Conservation (phyloP, 2,113 vertebrate genomes). For the Formicarius rufipectus region DNA sequence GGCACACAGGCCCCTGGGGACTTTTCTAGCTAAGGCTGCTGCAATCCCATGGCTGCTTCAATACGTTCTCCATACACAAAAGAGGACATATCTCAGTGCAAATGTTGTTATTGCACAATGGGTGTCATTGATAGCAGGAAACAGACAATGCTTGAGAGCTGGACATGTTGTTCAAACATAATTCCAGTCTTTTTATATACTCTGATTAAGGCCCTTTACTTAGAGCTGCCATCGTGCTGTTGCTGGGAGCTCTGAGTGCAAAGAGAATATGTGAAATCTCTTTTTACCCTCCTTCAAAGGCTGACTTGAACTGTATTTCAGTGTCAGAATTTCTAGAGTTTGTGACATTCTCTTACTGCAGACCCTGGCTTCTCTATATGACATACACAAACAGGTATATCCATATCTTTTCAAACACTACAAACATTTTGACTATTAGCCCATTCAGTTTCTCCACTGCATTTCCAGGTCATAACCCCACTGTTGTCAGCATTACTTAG, state of each 20-base stretch:
- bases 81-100: slow-evolving; percentile 28
- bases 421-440: not conserved
- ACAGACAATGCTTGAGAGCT: slow-evolving; percentile 29
- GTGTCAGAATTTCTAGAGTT: not conserved
- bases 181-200: slow-evolving; percentile 19
- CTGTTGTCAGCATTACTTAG: slow-evolving; percentile 9
- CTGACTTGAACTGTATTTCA: not conserved
- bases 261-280: not conserved
- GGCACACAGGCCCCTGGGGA: slow-evolving; percentile 24
- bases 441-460: not conserved
- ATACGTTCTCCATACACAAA: not conserved
- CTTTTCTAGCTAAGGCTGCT: slow-evolving; percentile 2
- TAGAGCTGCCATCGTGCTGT: not conserved
- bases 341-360: not conserved
- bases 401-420: not conserved
- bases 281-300: not conserved
- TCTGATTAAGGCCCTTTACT: slow-evolving; percentile 38
- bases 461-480: slow-evolving; percentile 31
- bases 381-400: not conserved
- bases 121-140: slow-evolving; percentile 40
- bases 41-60: slow-evolving; percentile 26
- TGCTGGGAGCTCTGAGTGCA: not conserved
- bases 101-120: slow-evolving; percentile 52
- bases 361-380: not conserved
- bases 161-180: slow-evolving; percentile 39